Conservation (phyloP, 2,113 vertebrate genomes). For the Cranoglanis bouderius region DNA sequence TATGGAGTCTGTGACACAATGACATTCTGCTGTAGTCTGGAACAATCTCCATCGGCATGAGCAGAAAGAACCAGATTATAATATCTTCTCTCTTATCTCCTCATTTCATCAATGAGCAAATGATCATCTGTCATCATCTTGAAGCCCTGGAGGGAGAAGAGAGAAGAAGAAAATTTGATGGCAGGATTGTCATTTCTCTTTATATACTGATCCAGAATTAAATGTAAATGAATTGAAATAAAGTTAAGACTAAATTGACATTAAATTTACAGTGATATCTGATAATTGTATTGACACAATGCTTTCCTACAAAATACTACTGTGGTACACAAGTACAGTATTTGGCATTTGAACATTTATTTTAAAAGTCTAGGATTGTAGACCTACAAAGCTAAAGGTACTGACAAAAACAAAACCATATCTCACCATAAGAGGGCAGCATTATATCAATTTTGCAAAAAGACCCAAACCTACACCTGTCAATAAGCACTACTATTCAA, state of each 20-base stretch:
- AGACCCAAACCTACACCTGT: neutral
- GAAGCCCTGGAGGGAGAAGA: constrained; percentile 62
- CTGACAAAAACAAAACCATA: constrained; percentile 8
- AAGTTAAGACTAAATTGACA: neutral
- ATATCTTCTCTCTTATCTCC: constrained; percentile 68
- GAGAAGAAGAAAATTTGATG: constrained; percentile 32
- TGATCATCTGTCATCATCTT: constrained; percentile 60
- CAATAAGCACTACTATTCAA: neutral
- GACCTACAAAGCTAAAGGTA: neutral
- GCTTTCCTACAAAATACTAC: neutral
- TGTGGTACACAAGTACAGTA: neutral
- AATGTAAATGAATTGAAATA: neutral
- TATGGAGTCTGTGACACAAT: constrained; percentile 68
- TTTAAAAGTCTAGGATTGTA: neutral
- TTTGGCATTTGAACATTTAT: neutral
- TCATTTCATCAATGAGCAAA: constrained; percentile 63
- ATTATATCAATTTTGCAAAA: constrained; percentile 57
- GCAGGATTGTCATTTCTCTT: neutral
- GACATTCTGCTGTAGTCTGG: constrained; percentile 70
- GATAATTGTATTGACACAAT: neutral
- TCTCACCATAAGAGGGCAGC: constrained; percentile 71
- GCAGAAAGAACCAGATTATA: constrained; percentile 64
- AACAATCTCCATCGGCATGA: constrained; percentile 66
- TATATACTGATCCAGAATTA: neutral
- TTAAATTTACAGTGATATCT: too few species aligned